Evolutionary conservation across 2,888 invertebrate genomes (phyloP), one percentile per base, ranked within the genome.

Genomic region (Orthosia gracilis): DNA sequence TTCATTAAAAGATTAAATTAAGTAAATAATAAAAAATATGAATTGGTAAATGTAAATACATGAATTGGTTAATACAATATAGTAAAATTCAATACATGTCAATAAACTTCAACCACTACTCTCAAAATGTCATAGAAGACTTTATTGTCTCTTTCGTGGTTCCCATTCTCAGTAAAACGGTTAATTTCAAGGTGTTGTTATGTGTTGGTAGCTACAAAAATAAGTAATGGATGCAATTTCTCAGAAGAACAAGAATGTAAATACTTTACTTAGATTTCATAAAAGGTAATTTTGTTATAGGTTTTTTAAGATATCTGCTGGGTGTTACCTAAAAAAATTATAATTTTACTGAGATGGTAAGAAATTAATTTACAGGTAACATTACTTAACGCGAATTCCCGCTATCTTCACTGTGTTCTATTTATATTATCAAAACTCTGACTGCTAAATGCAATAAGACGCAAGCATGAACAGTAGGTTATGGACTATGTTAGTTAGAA

Each of bases 331-430:
- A 31, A 52, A 26, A 40, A 49, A 40, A 52, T n/a, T 7, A 52
- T 26, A 21, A 18, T 50, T 18, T 11, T 76, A 59, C 70, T 54
- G 52, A 62, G 3, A 57, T 55, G n/a, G 65, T 70, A 78, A n/a
- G n/a, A 69, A 23, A 40, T 13, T 0, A 45, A 50, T 21, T 21
- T 63, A 13, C 55, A 75, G 81, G 75, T 40, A 61, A 84, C 80
- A 84, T 73, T 77, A 55, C 47, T 61, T 5, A 40, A 3, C 49
- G 57, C 62, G 66, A 66, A 78, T 45, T 17, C 54, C 73, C 67
- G 65, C 69, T 78, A 76, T 59, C 72, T 45, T 2, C 15, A 40
- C 50, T 21, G 55, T 47, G 59, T 73, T 69, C 63, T 78, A 78
- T 77, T 66, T 73, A 68, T 62, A 21, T 0, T 15, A 31, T 4